Conservation (phyloP, 2,888 invertebrate genomes). For the Scaptodrosophila latifasciaeformis region DNA sequence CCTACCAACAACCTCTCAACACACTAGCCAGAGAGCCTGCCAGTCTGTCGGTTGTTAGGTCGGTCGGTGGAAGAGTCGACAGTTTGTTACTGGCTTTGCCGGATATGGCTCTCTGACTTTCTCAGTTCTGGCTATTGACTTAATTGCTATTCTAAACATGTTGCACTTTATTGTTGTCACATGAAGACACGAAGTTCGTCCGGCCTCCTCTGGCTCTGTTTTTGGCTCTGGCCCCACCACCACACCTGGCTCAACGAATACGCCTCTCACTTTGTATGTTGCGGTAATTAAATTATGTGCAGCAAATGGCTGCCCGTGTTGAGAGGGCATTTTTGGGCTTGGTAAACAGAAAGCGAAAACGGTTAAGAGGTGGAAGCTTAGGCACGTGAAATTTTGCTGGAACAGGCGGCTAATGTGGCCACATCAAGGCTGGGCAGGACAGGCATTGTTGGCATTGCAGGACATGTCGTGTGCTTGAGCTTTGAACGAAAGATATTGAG, state of each 20-base stretch:
- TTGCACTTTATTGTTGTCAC: conserved; percentile 55
- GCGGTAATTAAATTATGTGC: conserved; percentile 57
- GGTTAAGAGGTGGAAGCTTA: background rate
- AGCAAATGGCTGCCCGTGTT: conserved; percentile 30
- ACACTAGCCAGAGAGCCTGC: no score
- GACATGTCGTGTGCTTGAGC: background rate
- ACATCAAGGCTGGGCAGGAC: background rate
- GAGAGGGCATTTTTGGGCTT: background rate
- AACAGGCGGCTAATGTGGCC: background rate
- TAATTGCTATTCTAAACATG: conserved; percentile 64
- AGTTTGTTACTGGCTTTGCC: no score
- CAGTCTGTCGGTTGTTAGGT: no score
- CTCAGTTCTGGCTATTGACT: conserved; percentile 39
- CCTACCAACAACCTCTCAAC: no score
- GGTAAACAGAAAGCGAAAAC: background rate
- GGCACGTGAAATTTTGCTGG: background rate
- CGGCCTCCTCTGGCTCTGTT: background rate
- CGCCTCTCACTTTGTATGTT: conserved; percentile 39
- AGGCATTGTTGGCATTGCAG: background rate
- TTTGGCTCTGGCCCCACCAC: background rate
- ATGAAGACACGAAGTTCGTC: conserved; percentile 4
- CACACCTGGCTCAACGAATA: no score
- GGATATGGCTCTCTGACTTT: no score
- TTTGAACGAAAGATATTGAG: conserved; percentile 24
- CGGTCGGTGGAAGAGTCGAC: no score